A percentile compares a stretch with the other conserved stretches of the same genome.
Conservation (phyloP, 1,140 invertebrate genomes). For the Andrena cerasifolii region DNA sequence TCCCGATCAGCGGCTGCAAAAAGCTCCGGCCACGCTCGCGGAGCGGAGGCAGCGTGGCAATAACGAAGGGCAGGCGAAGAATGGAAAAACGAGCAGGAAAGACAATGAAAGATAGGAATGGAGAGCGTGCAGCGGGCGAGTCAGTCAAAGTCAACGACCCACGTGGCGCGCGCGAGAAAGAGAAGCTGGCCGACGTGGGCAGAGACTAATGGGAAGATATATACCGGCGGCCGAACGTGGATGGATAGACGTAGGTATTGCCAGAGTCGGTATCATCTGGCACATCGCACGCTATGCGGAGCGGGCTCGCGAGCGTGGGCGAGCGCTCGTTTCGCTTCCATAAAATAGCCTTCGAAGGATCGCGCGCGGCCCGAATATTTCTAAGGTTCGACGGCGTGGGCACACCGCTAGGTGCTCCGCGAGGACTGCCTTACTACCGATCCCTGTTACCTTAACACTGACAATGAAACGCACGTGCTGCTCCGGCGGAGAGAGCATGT, state of each 20-base stretch:
- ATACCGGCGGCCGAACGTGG: conserved; percentile 67
- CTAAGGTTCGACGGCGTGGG: conserved; percentile 48
- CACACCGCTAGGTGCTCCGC: conserved; percentile 33
- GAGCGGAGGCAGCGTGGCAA: not conserved
- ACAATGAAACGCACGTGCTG: conserved; percentile 63
- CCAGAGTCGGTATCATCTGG: conserved; percentile 67
- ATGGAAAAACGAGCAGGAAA: conserved; percentile 8
- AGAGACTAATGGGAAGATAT: conserved; percentile 72
- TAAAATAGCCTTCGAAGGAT: conserved; percentile 62
- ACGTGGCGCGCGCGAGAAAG: conserved; percentile 53
- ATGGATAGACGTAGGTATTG: conserved; percentile 71
- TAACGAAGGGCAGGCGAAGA: conserved; percentile 21
- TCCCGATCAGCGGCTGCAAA: not conserved
- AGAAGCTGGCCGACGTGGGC: conserved; percentile 65
- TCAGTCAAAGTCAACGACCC: conserved; percentile 73
- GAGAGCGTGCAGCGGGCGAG: conserved; percentile 41
- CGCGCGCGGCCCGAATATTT: conserved; percentile 47
- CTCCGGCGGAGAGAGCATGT: conserved; percentile 7
- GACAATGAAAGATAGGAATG: conserved; percentile 40
- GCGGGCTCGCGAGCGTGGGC: conserved; percentile 42
- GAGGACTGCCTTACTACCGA: conserved; percentile 62
- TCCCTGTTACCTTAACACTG: conserved; percentile 64
- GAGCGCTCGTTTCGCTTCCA: conserved; percentile 65
- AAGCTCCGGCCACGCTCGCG: not conserved
- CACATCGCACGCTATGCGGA: conserved; percentile 55